Conservation (phyloP, 1,140 invertebrate genomes). For the Trichogramma pretiosum region DNA sequence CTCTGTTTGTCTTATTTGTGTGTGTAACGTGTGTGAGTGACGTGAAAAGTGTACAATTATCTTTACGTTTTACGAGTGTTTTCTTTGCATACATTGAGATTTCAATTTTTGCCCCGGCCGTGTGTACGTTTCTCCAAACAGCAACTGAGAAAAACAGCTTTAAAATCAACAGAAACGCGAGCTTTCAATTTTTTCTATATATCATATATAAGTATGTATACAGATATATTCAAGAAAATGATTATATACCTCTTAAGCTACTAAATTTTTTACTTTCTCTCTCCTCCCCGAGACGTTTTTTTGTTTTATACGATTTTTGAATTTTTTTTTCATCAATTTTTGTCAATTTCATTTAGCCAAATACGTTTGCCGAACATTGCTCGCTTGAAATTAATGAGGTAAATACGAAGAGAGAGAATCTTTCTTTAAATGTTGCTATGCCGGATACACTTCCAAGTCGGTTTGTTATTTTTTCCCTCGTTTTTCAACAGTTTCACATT, state of each 20-base stretch:
- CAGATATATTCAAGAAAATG: too few species aligned
- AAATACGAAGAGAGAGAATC: conserved; percentile 4
- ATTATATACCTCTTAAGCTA: conserved; percentile 11
- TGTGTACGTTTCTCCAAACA: not conserved
- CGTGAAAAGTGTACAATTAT: too few species aligned
- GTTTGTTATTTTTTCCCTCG: conserved; percentile 6
- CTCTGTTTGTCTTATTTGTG: conserved; percentile 4
- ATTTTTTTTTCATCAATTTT: conserved; percentile 5
- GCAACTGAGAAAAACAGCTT: not conserved
- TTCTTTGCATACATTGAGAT: too few species aligned
- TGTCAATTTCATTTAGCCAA: conserved; percentile 2
- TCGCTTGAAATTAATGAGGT: conserved; percentile 1
- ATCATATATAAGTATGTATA: too few species aligned
- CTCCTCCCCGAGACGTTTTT: conserved; percentile 12
- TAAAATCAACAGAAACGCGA: conserved; percentile 9
- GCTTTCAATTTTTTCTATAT: conserved; percentile 6
- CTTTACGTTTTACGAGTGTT: too few species aligned
- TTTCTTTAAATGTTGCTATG: conserved; percentile 8
- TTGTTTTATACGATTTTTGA: conserved; percentile 8
- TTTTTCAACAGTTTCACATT: conserved; percentile 13
- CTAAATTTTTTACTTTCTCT: conserved; percentile 7
- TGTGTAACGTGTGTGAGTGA: too few species aligned
- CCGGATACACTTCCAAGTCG: conserved; percentile 9
- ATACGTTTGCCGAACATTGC: too few species aligned
- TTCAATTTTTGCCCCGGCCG: not conserved